These are phyloP conservation scores for Chlorops oryzae DNA, from an alignment of 1,140 invertebrate genomes.

Conservation along the genomic window DNA sequence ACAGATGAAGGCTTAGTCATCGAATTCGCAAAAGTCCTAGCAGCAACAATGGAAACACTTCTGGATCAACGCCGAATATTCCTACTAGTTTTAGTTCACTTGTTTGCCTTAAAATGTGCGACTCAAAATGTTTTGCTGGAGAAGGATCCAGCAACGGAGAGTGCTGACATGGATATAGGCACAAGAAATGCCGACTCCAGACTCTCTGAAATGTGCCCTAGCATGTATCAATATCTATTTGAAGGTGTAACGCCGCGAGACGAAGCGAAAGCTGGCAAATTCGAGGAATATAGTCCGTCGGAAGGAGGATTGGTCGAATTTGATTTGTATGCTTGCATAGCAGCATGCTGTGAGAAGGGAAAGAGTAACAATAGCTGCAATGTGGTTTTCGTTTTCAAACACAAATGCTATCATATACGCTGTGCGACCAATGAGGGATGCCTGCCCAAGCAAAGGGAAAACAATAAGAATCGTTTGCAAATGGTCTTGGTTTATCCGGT, in stretches of 20 bases:
- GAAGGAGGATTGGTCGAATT: constrained; percentile 18
- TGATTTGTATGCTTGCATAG: constrained; percentile 56
- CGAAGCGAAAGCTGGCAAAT: constrained; percentile 32
- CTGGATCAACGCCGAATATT: no score
- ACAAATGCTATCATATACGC: constrained; percentile 68
- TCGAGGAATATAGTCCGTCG: constrained; percentile 33
- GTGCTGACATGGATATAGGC: no score
- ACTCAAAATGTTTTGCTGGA: no score
- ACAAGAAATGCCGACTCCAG: no score
- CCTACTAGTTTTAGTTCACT: no score
- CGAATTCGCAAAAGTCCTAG: no score
- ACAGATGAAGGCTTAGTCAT: no score
- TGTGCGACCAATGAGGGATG: constrained; percentile 66
- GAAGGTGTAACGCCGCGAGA: constrained; percentile 36
- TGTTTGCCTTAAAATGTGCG: no score
- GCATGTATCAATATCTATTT: constrained; percentile 40
- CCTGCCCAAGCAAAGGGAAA: constrained; percentile 55
- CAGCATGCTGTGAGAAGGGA: constrained; percentile 60
- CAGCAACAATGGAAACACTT: no score
- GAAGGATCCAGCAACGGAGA: no score
- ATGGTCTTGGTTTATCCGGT: constrained; percentile 73
- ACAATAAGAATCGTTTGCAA: constrained; percentile 55
- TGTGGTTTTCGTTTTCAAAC: constrained; percentile 69
- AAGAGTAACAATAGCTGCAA: constrained; percentile 57
- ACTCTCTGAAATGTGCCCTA: constrained; percentile 18